Conservation (phyloP, 2,113 vertebrate species). For the Nothobranchius furzeri region DNA sequence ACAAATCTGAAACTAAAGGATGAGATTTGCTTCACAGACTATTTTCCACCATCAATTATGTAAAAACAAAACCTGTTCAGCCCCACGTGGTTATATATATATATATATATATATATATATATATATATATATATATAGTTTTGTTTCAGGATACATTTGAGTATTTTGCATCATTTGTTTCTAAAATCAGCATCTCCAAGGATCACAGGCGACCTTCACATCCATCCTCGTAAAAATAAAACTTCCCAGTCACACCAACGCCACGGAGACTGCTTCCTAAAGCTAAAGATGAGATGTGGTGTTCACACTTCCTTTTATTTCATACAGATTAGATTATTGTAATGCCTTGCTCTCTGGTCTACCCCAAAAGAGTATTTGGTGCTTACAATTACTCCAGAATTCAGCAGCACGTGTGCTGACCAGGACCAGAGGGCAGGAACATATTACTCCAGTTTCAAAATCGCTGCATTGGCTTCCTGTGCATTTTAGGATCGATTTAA, state of each 20-base stretch:
- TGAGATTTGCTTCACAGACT: fast-evolving
- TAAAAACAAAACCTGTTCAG: neutral
- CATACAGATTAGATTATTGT: no score
- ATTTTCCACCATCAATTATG: neutral
- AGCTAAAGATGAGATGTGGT: neutral
- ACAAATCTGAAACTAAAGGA: neutral
- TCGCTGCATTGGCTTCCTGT: no score
- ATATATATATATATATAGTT: no score
- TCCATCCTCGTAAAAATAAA: neutral
- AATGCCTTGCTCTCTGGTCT: no score
- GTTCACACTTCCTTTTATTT: neutral
- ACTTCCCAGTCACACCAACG: neutral
- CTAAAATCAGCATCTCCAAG: constrained; percentile 40
- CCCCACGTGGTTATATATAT: neutral
- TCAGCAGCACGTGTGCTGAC: no score
- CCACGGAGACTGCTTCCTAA: neutral
- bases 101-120: no score
- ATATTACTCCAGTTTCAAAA: no score
- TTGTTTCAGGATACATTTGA: constrained; percentile 6
- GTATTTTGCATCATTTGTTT: constrained; percentile 17
- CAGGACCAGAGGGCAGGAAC: no score
- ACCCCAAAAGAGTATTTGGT: no score
- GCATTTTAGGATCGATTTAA: no score
- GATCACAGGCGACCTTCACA: constrained; percentile 9
- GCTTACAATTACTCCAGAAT: no score